Evolutionary conservation across 2,113 vertebrate genomes (phyloP).

Genomic region (Genyomyrus donnyi): DNA sequence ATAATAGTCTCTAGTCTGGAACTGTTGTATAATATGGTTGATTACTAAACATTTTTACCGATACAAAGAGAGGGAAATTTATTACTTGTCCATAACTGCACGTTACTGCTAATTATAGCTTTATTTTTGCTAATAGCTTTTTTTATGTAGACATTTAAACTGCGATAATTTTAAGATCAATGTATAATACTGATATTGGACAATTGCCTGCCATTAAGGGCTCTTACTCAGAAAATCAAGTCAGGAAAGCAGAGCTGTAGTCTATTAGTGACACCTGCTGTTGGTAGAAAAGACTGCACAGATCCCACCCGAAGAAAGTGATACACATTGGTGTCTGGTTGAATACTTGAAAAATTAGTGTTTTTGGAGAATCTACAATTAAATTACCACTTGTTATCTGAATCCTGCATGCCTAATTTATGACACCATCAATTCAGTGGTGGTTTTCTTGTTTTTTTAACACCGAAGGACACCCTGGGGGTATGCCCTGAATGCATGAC

Average conservation of each 20-base stretch:
- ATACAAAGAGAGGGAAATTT: background rate
- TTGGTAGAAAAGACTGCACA: background rate
- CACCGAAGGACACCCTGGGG: background rate
- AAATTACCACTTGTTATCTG: background rate
- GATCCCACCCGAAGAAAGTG: background rate
- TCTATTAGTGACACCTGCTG: background rate
- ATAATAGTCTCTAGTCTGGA: background rate
- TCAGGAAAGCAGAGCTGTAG: background rate
- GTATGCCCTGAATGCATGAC: background rate
- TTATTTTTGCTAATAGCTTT: background rate
- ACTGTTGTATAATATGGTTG: background rate
- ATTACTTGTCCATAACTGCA: background rate
- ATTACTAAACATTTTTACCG: background rate
- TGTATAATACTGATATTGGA: background rate
- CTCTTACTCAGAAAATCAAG: background rate
- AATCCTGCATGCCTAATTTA: background rate
- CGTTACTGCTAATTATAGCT: background rate
- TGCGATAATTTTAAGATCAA: background rate
- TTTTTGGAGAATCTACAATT: background rate
- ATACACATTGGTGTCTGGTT: background rate
- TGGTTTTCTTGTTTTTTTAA: background rate
- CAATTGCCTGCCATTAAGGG: background rate
- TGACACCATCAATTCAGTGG: background rate
- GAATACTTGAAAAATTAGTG: background rate
- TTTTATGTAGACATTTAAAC: background rate